These are phyloP conservation scores for Pangasianodon hypophthalmus DNA, from an alignment of 2,113 vertebrate species.

Conservation along the genomic window DNA sequence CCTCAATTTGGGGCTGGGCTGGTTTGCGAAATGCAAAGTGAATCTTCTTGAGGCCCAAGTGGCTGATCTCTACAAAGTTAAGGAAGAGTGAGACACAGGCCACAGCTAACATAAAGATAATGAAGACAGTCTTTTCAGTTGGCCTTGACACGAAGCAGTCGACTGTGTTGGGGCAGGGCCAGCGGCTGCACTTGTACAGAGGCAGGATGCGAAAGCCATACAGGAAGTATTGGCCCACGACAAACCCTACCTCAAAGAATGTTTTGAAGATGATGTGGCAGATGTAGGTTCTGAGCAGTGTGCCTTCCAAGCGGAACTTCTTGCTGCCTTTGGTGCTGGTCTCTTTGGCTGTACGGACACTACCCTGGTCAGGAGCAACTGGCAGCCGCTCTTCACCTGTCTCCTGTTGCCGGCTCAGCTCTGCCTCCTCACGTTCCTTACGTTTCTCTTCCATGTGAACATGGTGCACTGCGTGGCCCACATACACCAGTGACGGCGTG, in stretches of 20 bases:
- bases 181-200: conserved; percentile 83
- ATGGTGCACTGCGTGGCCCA: conserved; percentile 82
- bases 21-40: conserved; percentile 73
- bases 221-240: conserved; percentile 85
- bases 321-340: conserved; percentile 75
- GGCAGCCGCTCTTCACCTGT: conserved; percentile 74
- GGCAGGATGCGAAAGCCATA: conserved; percentile 85
- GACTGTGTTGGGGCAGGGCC: conserved; percentile 88
- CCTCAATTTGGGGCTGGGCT: conserved; percentile 55
- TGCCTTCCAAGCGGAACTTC: conserved; percentile 85
- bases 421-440: conserved; percentile 76
- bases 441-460: conserved; percentile 85
- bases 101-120: conserved; percentile 87
- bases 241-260: conserved; percentile 85
- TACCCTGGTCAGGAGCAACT: conserved; percentile 73
- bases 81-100: conserved; percentile 84
- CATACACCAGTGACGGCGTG: conserved; percentile 83
- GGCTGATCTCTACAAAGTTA: conserved; percentile 83
- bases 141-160: conserved; percentile 89
- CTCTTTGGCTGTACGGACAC: conserved; percentile 69
- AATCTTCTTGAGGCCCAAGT: conserved; percentile 81
- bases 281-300: conserved; percentile 84
- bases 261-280: conserved; percentile 88
- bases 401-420: conserved; percentile 72
- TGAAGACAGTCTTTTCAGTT: conserved; percentile 87